These are phyloP conservation scores for Lithophane ornitopus DNA, from an alignment of 2,888 invertebrate genomes.

Conservation along the genomic window DNA sequence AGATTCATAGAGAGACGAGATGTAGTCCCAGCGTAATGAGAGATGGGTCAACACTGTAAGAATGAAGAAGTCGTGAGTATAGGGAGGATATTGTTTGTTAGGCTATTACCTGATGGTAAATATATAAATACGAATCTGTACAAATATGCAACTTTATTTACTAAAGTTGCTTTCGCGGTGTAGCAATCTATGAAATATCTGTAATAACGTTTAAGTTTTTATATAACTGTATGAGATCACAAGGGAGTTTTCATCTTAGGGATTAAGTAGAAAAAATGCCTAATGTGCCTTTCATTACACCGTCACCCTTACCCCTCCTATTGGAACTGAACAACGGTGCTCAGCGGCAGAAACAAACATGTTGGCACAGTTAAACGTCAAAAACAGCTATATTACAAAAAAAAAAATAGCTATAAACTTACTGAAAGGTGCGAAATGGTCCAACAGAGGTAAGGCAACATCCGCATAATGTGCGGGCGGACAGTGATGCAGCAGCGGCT, in stretches of 20 bases:
- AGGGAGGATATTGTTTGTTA: neutral
- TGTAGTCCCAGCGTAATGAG: slow-evolving; percentile 95
- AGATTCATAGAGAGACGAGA: slow-evolving; percentile 94
- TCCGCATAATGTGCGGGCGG: slow-evolving; percentile 94
- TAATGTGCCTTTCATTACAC: neutral
- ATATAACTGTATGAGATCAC: neutral
- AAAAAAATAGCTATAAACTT: slow-evolving; percentile 78
- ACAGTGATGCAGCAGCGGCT: slow-evolving; percentile 96
- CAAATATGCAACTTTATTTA: neutral
- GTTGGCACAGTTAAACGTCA: no score
- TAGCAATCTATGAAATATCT: no score
- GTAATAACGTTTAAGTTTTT: no score
- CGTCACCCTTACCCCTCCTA: neutral
- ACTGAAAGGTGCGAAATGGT: slow-evolving; percentile 95
- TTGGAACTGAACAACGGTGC: neutral
- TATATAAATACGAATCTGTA: neutral
- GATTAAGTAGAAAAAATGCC: neutral
- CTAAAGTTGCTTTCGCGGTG: neutral
- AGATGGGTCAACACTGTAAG: slow-evolving; percentile 92
- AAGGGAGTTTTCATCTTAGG: neutral
- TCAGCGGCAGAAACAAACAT: neutral
- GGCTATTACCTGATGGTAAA: neutral
- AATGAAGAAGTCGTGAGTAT: neutral
- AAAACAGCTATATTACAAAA: neutral
- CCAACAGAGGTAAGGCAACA: slow-evolving; percentile 95